These are phyloP conservation scores for Cassiopea andromeda DNA, from an alignment of 30 jellyfish, hydroid and myxozoan species.

Conservation along the genomic window DNA sequence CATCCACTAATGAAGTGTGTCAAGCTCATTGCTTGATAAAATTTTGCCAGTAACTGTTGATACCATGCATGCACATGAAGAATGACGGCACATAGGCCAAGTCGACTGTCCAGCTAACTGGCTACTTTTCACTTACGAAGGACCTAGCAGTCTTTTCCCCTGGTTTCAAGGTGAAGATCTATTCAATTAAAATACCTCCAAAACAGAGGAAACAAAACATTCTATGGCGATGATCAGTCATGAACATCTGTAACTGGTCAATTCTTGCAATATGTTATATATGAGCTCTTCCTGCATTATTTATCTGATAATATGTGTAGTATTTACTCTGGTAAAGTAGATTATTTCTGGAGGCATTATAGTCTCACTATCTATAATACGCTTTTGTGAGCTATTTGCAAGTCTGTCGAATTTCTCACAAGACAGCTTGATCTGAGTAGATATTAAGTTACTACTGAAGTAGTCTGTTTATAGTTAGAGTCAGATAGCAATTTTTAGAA, in stretches of 20 bases:
- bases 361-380: not conserved
- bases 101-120: not conserved
- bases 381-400: not conserved
- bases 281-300: slow-evolving; percentile 27
- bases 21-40: slow-evolving; percentile 1
- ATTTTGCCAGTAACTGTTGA: not conserved
- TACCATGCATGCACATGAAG: slow-evolving; percentile 10
- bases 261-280: not conserved
- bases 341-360: not conserved
- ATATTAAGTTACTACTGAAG: no score
- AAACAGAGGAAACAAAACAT: not conserved
- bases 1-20: slow-evolving; percentile 39
- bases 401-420: not conserved
- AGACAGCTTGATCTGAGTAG: not conserved
- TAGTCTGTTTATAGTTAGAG: no score
- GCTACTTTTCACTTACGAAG: not conserved
- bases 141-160: not conserved
- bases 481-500: no score
- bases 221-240: not conserved
- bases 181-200: not conserved
- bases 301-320: slow-evolving; percentile 21
- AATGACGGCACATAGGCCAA: not conserved
- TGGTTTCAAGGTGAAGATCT: not conserved
- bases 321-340: not conserved
- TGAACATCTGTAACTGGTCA: slow-evolving; percentile 2